These are phyloP conservation scores for Augochlorella aurata DNA, from an alignment of 2,888 invertebrate genomes.

Conservation along the genomic window DNA sequence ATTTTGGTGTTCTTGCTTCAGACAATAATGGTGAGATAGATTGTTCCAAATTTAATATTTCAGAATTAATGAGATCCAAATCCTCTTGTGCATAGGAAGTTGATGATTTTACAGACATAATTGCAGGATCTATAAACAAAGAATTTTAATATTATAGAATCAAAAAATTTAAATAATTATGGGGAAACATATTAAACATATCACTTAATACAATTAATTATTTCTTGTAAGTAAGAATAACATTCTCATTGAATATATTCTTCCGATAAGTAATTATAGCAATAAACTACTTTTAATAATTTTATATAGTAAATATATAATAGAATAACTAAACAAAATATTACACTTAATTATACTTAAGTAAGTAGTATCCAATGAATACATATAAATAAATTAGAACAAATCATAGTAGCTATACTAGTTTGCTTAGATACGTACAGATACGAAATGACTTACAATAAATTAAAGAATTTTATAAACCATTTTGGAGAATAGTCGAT, in stretches of 20 bases:
- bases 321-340: neutral
- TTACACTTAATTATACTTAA: neutral
- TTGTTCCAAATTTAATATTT: conserved; percentile 70
- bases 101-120: conserved; percentile 73
- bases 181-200: neutral
- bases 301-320: neutral
- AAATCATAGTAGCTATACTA: neutral
- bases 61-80: conserved; percentile 75
- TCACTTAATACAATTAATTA: neutral
- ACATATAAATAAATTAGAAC: neutral
- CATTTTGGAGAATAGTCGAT: neutral
- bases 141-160: conserved; percentile 19
- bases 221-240: neutral
- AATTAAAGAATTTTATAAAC: neutral
- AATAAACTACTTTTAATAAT: neutral
- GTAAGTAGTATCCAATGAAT: neutral
- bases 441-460: neutral
- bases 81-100: conserved; percentile 76
- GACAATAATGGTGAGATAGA: conserved; percentile 58
- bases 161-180: neutral
- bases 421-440: neutral
- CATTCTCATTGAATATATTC: neutral
- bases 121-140: conserved; percentile 72
- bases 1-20: conserved; percentile 57
- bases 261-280: neutral